Percentiles rank a stretch among this genome's conserved stretches.
Evolutionary conservation across 2,113 vertebrate genomes (phyloP).

Genomic region (Cnemophilus loriae): DNA sequence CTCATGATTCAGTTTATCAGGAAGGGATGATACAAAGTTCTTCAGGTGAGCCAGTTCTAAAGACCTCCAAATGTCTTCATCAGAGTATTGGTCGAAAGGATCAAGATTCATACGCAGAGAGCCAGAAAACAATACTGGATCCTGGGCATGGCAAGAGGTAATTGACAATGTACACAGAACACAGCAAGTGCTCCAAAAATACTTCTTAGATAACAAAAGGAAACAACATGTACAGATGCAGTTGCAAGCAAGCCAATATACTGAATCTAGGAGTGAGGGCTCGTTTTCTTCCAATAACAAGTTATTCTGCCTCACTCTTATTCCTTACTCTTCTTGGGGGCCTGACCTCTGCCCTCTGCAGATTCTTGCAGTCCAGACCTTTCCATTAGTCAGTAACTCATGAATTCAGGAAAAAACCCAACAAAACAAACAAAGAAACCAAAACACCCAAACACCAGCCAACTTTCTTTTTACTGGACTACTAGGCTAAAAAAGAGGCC

Average conservation of each 20-base stretch:
- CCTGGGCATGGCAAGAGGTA: constrained; percentile 59
- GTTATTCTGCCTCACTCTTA: background rate
- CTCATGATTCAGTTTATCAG: constrained; percentile 86
- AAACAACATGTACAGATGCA: background rate
- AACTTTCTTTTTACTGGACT: background rate
- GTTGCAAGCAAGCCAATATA: background rate
- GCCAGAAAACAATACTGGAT: constrained; percentile 92
- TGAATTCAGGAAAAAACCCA: background rate
- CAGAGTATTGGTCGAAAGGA: constrained; percentile 84
- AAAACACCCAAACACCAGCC: background rate
- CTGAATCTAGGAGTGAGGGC: background rate
- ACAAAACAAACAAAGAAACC: background rate
- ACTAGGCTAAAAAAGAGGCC: background rate
- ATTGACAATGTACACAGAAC: background rate
- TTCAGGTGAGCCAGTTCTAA: constrained; percentile 91
- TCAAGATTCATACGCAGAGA: constrained; percentile 94
- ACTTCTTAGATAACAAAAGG: background rate
- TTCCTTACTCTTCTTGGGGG: background rate
- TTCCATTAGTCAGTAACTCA: background rate
- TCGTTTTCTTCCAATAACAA: background rate
- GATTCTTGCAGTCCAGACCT: background rate
- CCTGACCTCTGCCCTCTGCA: background rate
- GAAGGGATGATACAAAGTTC: constrained; percentile 83
- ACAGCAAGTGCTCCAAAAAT: background rate
- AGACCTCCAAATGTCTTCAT: constrained; percentile 87